Conservation (phyloP, 2,113 vertebrate species). For the Passer montanus region DNA sequence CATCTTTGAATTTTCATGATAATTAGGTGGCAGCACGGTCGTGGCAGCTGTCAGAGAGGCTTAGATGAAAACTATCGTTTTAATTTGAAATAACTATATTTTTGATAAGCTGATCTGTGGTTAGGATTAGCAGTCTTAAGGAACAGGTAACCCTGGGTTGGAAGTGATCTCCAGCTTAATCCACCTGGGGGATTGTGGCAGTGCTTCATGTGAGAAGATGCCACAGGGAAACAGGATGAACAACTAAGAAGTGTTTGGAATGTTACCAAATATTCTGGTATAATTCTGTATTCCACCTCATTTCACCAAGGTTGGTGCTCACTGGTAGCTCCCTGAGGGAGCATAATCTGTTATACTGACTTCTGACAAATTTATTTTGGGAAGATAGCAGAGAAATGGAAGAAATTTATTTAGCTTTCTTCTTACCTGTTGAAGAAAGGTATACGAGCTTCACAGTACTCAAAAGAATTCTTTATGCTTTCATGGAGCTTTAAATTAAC, state of each 20-base stretch:
- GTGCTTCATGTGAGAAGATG: not conserved
- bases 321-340: not conserved
- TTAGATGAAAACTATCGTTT: constrained; percentile 46
- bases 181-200: not conserved
- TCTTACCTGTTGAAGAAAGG: constrained; percentile 93
- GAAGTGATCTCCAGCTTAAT: constrained; percentile 46
- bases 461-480: constrained; percentile 91
- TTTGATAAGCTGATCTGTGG: constrained; percentile 50
- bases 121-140: constrained; percentile 41
- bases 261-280: not conserved
- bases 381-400: not conserved
- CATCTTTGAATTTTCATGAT: not conserved
- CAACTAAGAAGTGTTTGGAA: not conserved
- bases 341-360: not conserved
- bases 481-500: constrained; percentile 91
- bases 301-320: not conserved
- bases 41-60: not conserved
- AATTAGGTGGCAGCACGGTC: fast-evolving
- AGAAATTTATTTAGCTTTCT: not conserved
- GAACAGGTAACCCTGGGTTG: not conserved
- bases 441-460: constrained; percentile 90
- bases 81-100: constrained; percentile 51
- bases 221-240: not conserved
- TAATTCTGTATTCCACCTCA: not conserved
- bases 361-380: not conserved